These are phyloP conservation scores for Acanthosepion pharaonis DNA, from an alignment of 2,888 invertebrate species.

Conservation along the genomic window DNA sequence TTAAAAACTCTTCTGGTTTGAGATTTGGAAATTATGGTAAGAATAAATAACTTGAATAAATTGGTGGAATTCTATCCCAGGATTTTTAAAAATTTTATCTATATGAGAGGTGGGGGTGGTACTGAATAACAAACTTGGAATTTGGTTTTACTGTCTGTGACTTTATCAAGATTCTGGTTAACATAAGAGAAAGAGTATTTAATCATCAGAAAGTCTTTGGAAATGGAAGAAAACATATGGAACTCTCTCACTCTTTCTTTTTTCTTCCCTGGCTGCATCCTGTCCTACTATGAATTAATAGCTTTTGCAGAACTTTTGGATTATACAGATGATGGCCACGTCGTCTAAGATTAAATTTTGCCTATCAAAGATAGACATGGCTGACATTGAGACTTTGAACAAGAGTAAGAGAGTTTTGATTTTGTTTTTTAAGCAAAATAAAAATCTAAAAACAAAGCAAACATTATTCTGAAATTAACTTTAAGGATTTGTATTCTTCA, in stretches of 20 bases:
- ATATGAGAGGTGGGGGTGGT: background rate
- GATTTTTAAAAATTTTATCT: background rate
- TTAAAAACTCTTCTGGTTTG: background rate
- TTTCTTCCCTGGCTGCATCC: background rate
- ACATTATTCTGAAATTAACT: background rate
- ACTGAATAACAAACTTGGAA: background rate
- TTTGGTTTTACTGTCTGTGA: background rate
- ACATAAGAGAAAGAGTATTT: background rate
- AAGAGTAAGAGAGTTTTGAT: background rate
- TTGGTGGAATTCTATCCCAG: background rate
- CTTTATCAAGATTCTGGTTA: background rate
- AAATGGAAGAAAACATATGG: background rate
- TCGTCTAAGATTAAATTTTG: background rate
- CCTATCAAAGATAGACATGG: background rate
- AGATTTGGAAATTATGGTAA: no score
- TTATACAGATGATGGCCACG: background rate
- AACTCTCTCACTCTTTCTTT: background rate
- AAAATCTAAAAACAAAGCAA: background rate
- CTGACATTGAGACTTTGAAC: background rate
- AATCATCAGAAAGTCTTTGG: background rate
- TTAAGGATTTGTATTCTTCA: background rate
- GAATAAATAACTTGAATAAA: background rate
- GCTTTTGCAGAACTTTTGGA: background rate
- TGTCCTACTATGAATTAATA: background rate
- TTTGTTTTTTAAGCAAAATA: background rate